Conservation (phyloP, 1,140 invertebrate genomes). For the Pomacea maculata region DNA sequence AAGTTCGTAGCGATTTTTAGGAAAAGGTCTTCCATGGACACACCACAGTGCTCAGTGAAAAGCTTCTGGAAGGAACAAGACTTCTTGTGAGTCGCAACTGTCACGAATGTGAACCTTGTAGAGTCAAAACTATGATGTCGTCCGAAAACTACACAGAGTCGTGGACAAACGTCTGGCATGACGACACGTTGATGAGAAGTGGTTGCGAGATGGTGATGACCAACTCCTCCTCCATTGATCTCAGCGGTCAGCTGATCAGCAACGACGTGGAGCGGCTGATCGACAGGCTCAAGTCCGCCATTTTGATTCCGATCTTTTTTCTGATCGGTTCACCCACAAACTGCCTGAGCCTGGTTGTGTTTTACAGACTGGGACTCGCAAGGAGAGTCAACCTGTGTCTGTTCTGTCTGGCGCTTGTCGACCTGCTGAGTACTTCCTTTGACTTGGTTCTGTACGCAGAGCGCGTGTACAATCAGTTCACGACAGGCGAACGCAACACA, state of each 20-base stretch:
- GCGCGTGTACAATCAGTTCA: slow-evolving; percentile 9
- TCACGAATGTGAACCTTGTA: no score
- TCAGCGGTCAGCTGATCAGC: background rate
- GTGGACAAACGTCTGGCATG: no score
- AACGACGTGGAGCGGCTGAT: slow-evolving; percentile 1
- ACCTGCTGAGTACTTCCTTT: background rate
- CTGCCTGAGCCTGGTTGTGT: slow-evolving; percentile 11
- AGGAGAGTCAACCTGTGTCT: slow-evolving; percentile 4
- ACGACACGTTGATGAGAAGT: no score
- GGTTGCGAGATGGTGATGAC: no score
- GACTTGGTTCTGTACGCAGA: slow-evolving; percentile 7
- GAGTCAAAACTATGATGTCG: no score
- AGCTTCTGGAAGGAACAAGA: no score
- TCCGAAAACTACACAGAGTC: no score
- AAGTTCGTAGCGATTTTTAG: no score
- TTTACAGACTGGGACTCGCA: slow-evolving; percentile 6
- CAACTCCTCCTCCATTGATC: no score
- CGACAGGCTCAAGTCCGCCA: background rate
- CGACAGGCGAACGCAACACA: background rate
- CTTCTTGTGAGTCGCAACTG: no score
- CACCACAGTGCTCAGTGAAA: no score
- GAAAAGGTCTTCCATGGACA: no score
- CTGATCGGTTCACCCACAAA: slow-evolving; percentile 13
- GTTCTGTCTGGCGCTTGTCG: background rate
- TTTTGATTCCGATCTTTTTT: slow-evolving; percentile 10